A percentile compares a stretch with the other conserved stretches of the same genome.
phyloP scores from a whole-genome alignment of 64 coral and sea anemone genomes.

The Astreopora myriophthalma region DNA sequence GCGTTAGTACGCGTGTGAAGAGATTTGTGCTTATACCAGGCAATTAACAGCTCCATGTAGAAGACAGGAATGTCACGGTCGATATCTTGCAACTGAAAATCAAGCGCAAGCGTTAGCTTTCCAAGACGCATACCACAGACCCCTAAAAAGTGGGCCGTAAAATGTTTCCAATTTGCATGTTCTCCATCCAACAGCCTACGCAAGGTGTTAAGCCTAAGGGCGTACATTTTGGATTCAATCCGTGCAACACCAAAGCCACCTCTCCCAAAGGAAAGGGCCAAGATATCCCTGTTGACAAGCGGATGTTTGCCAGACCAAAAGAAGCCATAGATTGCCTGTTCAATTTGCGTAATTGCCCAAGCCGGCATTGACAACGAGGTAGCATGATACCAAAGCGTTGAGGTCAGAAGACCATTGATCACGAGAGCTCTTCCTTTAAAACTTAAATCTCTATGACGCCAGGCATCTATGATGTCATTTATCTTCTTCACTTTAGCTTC shows the following conservation, averaged over 20 bases:
- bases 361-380: not conserved
- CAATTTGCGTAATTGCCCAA: not conserved
- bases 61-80: not conserved
- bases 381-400: not conserved
- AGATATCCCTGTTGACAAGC: not conserved
- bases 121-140: not conserved
- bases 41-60: conserved; percentile 23
- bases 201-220: conserved; percentile 4
- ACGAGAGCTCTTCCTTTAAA: too few species aligned
- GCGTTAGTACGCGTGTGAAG: not conserved
- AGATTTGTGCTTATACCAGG: not conserved
- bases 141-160: not conserved
- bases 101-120: not conserved
- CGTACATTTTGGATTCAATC: not conserved
- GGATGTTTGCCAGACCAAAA: not conserved
- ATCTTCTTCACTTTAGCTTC: too few species aligned
- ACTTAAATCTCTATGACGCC: too few species aligned
- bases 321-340: conserved; percentile 18
- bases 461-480: too few species aligned
- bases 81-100: not conserved
- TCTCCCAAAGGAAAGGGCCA: not conserved
- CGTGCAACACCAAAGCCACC: not conserved
- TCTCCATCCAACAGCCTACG: not conserved
- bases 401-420: too few species aligned
- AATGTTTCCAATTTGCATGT: conserved; percentile 29